Base-by-base conservation (phyloP, 2,113 vertebrate genomes). In the Chaenocephalus aceratus region DNA sequence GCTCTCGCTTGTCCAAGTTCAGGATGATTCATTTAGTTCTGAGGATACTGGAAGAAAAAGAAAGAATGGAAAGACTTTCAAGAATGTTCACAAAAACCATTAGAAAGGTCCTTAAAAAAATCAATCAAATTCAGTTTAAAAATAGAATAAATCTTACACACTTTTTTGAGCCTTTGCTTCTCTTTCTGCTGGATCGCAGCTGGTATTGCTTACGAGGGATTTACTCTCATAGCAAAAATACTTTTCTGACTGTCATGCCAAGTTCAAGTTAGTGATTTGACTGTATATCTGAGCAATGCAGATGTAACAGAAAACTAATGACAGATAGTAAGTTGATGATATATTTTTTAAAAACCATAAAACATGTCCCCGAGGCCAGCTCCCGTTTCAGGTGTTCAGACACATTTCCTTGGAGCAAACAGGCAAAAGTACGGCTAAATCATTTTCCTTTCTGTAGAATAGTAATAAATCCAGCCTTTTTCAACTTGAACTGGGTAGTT, bases 1-100 rank as follows among this genome's bases (percentile, higher is more conserved):
- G 15, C 36, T 72, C 54, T 61, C 46, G 21, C 44, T 60, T 52
- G 54, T 69, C 52, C 57, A 53, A 18, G 72, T 63, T 68, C 57
- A 63, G 16, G 57, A 21, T 66, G 75, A 61, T 72, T 82, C 21
- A 69, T 79, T 80, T 81, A 68, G 57, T 85, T 77, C 30, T 9
- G 79, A 84, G 52, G 67, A 82, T 73, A 56, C 57, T 44, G 15
- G 41, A 26, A 68, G 59, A 63, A 71, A 60, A 41, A 48, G 4
- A 36, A 75, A 36, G 57, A 73, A 74, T 59, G 71, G 60, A 26
- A 21, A 51, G 74, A 77, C 60, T 77, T 71, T 73, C 4, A 46
- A 66, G 60, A 84, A 78, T 82, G 49, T 36, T 72, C 52, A 77
- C 8, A 4, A 61, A 77, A 53, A 53, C 59, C 30, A 26, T 51